Evolutionary conservation across 2,888 invertebrate genomes (phyloP).

Genomic region (Dorcus parallelipipedus): DNA sequence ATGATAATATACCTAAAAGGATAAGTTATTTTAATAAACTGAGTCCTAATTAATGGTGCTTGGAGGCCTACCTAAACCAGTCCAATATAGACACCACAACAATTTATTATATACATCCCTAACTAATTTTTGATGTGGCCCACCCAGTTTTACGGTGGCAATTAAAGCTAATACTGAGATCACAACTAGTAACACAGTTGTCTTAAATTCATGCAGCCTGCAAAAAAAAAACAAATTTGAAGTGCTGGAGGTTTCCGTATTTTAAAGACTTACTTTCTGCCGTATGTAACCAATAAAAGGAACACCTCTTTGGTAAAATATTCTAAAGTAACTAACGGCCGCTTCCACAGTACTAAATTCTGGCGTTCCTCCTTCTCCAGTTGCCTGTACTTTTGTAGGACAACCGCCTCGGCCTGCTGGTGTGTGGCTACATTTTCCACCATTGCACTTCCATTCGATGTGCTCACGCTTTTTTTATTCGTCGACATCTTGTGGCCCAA

Average conservation of each 20-base stretch:
- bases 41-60: not conserved
- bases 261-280: constrained; percentile 53
- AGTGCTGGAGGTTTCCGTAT: constrained; percentile 3
- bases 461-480: constrained; percentile 35
- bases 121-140: constrained; percentile 62
- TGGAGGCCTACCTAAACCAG: constrained; percentile 38
- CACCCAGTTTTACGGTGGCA: constrained; percentile 58
- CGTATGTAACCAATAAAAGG: constrained; percentile 59
- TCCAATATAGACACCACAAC: constrained; percentile 48
- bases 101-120: constrained; percentile 51
- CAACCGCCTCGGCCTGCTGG: constrained; percentile 3
- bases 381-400: constrained; percentile 34
- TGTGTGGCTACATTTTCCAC: not conserved
- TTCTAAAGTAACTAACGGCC: constrained; percentile 73
- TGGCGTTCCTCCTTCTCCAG: constrained; percentile 59
- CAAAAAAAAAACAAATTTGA: constrained; percentile 37
- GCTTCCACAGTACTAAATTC: constrained; percentile 74
- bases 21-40: not conserved
- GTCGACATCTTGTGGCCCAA: constrained; percentile 64
- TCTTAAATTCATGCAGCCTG: constrained; percentile 63
- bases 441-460: constrained; percentile 29
- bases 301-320: constrained; percentile 75
- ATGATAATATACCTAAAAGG: constrained; percentile 81
- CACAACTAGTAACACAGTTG: constrained; percentile 53
- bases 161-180: constrained; percentile 52